A percentile compares a stretch with the other conserved stretches of the same genome.
Conservation (phyloP, 2,797 vertebrate species). For the Astyanax mexicanus region DNA sequence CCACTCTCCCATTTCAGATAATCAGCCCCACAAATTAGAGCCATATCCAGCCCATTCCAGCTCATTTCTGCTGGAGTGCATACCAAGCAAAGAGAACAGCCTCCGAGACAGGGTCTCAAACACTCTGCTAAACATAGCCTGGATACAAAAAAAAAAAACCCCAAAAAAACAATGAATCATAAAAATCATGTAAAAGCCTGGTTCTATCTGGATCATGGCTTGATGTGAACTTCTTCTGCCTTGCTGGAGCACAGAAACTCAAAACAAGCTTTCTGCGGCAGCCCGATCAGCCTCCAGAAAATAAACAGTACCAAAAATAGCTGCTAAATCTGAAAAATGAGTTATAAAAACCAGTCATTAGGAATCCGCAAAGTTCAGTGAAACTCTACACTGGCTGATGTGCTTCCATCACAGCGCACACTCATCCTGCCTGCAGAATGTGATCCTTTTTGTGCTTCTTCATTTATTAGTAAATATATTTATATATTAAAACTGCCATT, state of each 20-base stretch:
- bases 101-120: background rate
- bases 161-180: background rate
- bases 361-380: background rate
- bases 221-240: background rate
- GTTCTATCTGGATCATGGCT: background rate
- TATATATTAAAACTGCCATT: no score
- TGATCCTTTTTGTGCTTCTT: background rate
- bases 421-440: background rate
- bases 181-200: background rate
- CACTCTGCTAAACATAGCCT: background rate
- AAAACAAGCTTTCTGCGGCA: background rate
- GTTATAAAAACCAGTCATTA: background rate
- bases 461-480: background rate
- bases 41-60: conserved; percentile 15
- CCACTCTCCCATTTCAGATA: conserved; percentile 33
- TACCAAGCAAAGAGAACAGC: conserved; percentile 25
- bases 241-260: background rate
- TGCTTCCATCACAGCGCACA: no score
- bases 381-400: background rate
- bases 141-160: background rate
- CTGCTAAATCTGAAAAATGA: background rate
- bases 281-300: conserved; percentile 3
- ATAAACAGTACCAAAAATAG: background rate
- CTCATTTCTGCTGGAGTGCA: conserved; percentile 30
- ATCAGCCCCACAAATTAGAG: conserved; percentile 25